Percentiles rank a stretch among this genome's conserved stretches.
These are phyloP conservation scores for Tragulus kanchil DNA, from an alignment of 2,113 vertebrate genomes.

Conservation along the genomic window DNA sequence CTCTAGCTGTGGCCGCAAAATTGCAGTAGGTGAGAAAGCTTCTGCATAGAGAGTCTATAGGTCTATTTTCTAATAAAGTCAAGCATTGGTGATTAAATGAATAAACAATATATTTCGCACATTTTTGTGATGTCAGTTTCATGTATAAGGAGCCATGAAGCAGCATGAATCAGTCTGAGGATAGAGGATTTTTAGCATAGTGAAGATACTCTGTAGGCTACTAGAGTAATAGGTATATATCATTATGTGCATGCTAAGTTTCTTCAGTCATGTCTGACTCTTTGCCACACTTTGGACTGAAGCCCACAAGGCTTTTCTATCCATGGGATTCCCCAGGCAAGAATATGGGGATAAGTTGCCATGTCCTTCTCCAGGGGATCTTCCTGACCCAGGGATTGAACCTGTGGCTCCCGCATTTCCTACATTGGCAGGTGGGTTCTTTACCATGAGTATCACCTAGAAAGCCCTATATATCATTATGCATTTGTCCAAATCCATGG, in stretches of 20 bases:
- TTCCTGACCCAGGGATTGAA: no score
- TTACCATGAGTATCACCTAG: no score
- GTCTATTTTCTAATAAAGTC: slow-evolving; percentile 1
- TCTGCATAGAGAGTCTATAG: background rate
- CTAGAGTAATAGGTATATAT: background rate
- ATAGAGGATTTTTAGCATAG: background rate
- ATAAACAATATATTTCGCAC: background rate
- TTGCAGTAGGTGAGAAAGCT: background rate
- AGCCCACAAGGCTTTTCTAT: no score
- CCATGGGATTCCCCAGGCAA: no score
- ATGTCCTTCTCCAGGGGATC: no score
- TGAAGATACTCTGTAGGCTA: background rate
- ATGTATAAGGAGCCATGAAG: background rate
- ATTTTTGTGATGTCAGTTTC: background rate
- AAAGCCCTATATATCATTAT: background rate
- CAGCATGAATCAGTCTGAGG: background rate
- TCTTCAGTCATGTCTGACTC: no score
- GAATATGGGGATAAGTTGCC: no score
- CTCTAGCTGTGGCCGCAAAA: background rate
- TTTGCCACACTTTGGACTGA: no score
- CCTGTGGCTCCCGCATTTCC: no score
- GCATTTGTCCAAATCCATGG: background rate
- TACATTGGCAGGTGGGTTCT: no score
- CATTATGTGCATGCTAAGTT: background rate
- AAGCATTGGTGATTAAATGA: background rate